Percentiles rank a stretch among this genome's conserved stretches.
These are phyloP conservation scores for Macrocentrus cingulum DNA, from an alignment of 1,140 invertebrate genomes.

Conservation along the genomic window DNA sequence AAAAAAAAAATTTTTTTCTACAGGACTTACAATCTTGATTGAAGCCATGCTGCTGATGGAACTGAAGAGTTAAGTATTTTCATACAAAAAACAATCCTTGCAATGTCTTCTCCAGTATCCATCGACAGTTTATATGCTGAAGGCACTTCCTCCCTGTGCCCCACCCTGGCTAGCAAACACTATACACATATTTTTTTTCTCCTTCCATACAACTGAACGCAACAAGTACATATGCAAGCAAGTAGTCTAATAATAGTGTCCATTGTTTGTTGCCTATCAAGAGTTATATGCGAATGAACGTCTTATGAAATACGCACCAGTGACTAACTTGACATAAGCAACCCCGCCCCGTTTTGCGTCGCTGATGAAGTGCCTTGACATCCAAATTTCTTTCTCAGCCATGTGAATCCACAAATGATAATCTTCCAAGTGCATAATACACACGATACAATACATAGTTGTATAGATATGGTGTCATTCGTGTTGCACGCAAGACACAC, in stretches of 20 bases:
- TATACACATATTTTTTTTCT: slow-evolving; percentile 12
- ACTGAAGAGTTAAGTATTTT: slow-evolving; percentile 11
- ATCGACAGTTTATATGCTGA: slow-evolving; percentile 40
- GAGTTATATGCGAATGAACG: slow-evolving; percentile 11
- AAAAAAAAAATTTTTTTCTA: background rate
- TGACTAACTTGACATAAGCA: slow-evolving; percentile 21
- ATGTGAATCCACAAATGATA: slow-evolving; percentile 19
- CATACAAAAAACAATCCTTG: slow-evolving; percentile 14
- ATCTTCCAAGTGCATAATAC: slow-evolving; percentile 15
- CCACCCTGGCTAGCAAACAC: slow-evolving; percentile 31
- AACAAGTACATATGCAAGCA: slow-evolving; percentile 20
- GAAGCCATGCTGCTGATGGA: slow-evolving; percentile 38
- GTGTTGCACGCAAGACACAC: slow-evolving; percentile 26
- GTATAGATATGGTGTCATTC: slow-evolving; percentile 19
- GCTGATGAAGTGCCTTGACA: slow-evolving; percentile 36
- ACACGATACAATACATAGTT: background rate
- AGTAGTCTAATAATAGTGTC: slow-evolving; percentile 27
- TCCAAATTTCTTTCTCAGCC: slow-evolving; percentile 38
- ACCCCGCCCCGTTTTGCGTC: slow-evolving; percentile 5
- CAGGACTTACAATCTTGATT: slow-evolving; percentile 40
- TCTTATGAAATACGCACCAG: slow-evolving; percentile 37
- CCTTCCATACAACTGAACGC: slow-evolving; percentile 2
- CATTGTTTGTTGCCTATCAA: slow-evolving; percentile 23
- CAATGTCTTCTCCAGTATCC: slow-evolving; percentile 17
- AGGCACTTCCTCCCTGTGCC: slow-evolving; percentile 29